Conservation (phyloP, 2,888 invertebrate genomes). For the Tinea trinotella region DNA sequence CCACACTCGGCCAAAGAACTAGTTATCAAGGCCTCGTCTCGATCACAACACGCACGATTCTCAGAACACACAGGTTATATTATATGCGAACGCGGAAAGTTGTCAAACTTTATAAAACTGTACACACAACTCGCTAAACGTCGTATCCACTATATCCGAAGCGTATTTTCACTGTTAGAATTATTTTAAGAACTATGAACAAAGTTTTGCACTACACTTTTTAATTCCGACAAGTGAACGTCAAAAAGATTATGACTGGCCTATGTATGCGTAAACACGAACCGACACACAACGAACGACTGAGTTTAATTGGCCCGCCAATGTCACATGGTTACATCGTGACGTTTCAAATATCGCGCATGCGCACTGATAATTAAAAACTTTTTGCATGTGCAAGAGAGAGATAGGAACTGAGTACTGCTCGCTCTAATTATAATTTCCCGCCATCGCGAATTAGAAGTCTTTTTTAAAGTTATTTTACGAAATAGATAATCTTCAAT, state of each 20-base stretch:
- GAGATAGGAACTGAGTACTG: conserved; percentile 28
- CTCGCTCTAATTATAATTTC: conserved; percentile 22
- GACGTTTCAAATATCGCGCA: conserved; percentile 50
- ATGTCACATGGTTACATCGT: conserved; percentile 43
- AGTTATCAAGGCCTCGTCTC: conserved; percentile 72
- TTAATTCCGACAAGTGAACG: conserved; percentile 31
- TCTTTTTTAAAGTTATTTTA: neutral
- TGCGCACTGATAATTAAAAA: conserved; percentile 46
- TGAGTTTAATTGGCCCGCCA: conserved; percentile 44
- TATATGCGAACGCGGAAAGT: conserved; percentile 35
- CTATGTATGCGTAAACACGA: conserved; percentile 35
- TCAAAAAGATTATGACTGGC: conserved; percentile 38
- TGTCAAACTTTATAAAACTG: neutral
- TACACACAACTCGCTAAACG: neutral
- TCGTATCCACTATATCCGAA: neutral
- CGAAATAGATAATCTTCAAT: neutral
- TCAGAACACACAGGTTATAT: conserved; percentile 53
- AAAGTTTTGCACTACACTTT: conserved; percentile 14
- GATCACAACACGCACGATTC: conserved; percentile 45
- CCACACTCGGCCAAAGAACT: conserved; percentile 63
- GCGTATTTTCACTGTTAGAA: conserved; percentile 8
- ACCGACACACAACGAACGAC: conserved; percentile 44
- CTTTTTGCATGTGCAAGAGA: conserved; percentile 38
- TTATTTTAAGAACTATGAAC: conserved; percentile 25
- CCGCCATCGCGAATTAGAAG: conserved; percentile 17